These are phyloP conservation scores for Caenorhabditis briggsae DNA, from an alignment of 1,140 invertebrate genomes.

Conservation along the genomic window DNA sequence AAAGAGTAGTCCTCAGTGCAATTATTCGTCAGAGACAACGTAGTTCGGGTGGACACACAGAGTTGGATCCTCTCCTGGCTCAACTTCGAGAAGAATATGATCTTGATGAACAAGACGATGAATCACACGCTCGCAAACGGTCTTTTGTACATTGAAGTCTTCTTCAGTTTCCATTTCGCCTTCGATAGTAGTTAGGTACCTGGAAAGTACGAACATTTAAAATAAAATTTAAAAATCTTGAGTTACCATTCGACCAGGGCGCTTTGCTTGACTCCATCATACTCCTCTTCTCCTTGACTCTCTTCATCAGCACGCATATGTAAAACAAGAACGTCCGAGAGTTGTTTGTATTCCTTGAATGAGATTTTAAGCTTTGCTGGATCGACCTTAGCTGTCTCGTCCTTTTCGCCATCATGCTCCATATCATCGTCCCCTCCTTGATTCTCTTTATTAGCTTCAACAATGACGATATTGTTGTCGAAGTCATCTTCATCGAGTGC, in stretches of 20 bases:
- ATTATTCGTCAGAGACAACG: slow-evolving; percentile 82
- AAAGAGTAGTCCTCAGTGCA: background rate
- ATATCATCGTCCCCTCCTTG: slow-evolving; percentile 55
- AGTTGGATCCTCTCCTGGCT: slow-evolving; percentile 81
- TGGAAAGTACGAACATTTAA: slow-evolving; percentile 2
- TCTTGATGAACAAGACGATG: slow-evolving; percentile 90
- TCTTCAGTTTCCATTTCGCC: slow-evolving; percentile 90
- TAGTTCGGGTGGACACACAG: slow-evolving; percentile 96
- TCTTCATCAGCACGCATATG: slow-evolving; percentile 89
- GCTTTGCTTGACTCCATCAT: slow-evolving; percentile 84
- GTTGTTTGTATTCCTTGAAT: slow-evolving; percentile 92
- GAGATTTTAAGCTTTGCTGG: slow-evolving; percentile 86
- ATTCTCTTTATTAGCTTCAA: slow-evolving; percentile 78
- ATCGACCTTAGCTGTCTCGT: slow-evolving; percentile 39
- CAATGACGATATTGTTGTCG: slow-evolving; percentile 67
- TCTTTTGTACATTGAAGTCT: slow-evolving; percentile 89
- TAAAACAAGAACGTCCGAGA: slow-evolving; percentile 91
- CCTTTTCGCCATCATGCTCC: slow-evolving; percentile 56
- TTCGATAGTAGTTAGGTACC: slow-evolving; percentile 89
- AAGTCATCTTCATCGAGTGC: slow-evolving; percentile 87
- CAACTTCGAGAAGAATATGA: slow-evolving; percentile 72
- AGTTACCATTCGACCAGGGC: slow-evolving; percentile 89
- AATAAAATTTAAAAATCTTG: background rate
- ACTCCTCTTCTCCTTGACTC: slow-evolving; percentile 79
- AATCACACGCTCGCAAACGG: slow-evolving; percentile 93